phyloP scores from a whole-genome alignment of 1,140 invertebrate species.

The Brachionus asplanchnoidis region DNA sequence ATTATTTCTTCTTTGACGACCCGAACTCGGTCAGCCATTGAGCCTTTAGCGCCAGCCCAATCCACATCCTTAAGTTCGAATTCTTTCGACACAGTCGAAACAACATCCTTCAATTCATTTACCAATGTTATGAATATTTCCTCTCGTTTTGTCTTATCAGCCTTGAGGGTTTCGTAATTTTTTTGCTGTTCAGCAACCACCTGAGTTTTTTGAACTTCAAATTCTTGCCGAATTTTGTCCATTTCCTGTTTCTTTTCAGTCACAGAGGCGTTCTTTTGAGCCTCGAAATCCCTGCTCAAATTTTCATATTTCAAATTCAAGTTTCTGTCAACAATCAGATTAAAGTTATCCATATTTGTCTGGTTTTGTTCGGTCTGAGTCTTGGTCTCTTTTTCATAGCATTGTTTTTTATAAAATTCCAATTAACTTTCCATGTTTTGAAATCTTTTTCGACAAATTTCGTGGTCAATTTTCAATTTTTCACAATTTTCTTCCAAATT shows the following conservation, averaged over 20 bases:
- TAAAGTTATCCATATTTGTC: constrained; percentile 14
- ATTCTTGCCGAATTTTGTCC: background rate
- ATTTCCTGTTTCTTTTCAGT: background rate
- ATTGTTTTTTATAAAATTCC: constrained; percentile 10
- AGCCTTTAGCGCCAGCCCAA: background rate
- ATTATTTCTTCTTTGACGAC: constrained; percentile 19
- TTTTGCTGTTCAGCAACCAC: background rate
- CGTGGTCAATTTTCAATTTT: background rate
- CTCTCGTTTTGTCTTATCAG: background rate
- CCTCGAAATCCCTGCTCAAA: background rate
- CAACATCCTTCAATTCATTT: constrained; percentile 28
- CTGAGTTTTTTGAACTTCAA: background rate
- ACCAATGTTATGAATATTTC: constrained; percentile 39
- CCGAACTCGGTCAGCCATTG: constrained; percentile 7
- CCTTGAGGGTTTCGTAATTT: background rate
- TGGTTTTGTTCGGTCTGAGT: background rate
- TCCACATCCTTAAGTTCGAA: constrained; percentile 33
- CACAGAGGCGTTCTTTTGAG: background rate
- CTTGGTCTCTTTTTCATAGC: background rate
- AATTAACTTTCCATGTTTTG: constrained; percentile 1
- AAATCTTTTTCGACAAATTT: background rate
- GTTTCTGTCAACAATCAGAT: constrained; percentile 11
- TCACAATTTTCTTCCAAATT: constrained; percentile 32
- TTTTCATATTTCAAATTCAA: background rate
- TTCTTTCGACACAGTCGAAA: background rate